A percentile compares a stretch with the other conserved stretches of the same genome.
Evolutionary conservation across 2,797 vertebrate species (phyloP).

Genomic region (Acridotheres tristis): DNA sequence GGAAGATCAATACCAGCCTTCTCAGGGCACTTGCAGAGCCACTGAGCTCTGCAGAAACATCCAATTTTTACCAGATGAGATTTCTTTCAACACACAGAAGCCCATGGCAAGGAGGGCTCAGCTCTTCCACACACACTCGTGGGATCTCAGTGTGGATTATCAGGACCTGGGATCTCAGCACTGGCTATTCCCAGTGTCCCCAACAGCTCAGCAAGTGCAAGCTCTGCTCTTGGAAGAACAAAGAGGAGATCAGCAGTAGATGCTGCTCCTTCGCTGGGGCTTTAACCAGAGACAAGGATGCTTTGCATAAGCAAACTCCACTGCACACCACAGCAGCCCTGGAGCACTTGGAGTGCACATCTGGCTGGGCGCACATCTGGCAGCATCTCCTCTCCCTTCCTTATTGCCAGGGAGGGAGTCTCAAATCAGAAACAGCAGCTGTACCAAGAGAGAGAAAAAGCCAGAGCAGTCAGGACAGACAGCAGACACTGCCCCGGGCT

Average conservation of each 20-base stretch:
- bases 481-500: background rate
- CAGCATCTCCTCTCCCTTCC: background rate
- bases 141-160: background rate
- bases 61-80: background rate
- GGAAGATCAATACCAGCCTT: background rate
- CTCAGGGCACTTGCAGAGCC: background rate
- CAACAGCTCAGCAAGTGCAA: background rate
- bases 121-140: background rate
- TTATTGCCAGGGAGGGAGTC: background rate
- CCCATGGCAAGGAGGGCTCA: accelerated
- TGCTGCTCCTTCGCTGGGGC: background rate
- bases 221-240: background rate
- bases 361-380: slow-evolving; percentile 35
- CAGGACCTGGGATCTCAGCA: background rate
- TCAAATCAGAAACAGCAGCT: background rate
- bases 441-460: background rate
- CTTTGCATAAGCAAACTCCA: background rate
- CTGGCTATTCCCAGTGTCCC: background rate
- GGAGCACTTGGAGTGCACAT: background rate
- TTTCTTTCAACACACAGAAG: background rate
- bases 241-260: slow-evolving; percentile 30
- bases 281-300: background rate
- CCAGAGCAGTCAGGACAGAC: background rate
- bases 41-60: accelerated
- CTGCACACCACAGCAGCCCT: background rate